These are phyloP conservation scores for Crepidodera aurea DNA, from an alignment of 2,888 invertebrate species.

Conservation along the genomic window DNA sequence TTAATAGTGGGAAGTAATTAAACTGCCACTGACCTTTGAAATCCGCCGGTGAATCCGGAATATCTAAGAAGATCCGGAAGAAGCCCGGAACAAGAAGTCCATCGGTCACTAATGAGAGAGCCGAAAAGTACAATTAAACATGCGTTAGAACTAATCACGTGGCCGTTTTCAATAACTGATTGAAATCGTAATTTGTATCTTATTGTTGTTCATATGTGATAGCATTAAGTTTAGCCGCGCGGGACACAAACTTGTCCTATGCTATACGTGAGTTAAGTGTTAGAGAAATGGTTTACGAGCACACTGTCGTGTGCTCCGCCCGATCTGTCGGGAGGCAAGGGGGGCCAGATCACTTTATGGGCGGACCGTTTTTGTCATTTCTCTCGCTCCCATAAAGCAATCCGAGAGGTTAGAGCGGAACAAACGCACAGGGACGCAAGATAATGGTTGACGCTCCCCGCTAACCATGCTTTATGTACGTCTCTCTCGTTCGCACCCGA, in stretches of 20 bases:
- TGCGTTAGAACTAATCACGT: conserved; percentile 33
- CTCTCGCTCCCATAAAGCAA: conserved; percentile 52
- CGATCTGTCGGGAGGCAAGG: conserved; percentile 52
- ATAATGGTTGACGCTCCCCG: conserved; percentile 65
- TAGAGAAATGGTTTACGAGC: conserved; percentile 62
- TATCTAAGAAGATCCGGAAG: conserved; percentile 59
- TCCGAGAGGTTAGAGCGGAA: conserved; percentile 42
- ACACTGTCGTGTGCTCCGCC: conserved; percentile 58
- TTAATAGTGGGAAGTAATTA: conserved; percentile 56
- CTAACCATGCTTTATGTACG: conserved; percentile 64
- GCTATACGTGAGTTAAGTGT: conserved; percentile 63
- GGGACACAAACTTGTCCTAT: conserved; percentile 61
- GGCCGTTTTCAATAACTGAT: conserved; percentile 29
- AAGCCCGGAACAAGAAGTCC: conserved; percentile 58
- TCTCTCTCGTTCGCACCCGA: conserved; percentile 62
- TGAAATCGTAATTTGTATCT: conserved; percentile 31
- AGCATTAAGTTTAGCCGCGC: conserved; percentile 56
- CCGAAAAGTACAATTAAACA: conserved; percentile 29
- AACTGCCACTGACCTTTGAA: conserved; percentile 61
- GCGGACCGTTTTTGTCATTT: conserved; percentile 62
- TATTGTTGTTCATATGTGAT: conserved; percentile 43
- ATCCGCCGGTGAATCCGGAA: conserved; percentile 56
- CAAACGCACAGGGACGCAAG: conserved; percentile 59
- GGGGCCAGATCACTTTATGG: conserved; percentile 60
- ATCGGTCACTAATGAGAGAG: conserved; percentile 57